phyloP scores from a whole-genome alignment of 2,888 invertebrate genomes.

The Dugesia japonica region DNA sequence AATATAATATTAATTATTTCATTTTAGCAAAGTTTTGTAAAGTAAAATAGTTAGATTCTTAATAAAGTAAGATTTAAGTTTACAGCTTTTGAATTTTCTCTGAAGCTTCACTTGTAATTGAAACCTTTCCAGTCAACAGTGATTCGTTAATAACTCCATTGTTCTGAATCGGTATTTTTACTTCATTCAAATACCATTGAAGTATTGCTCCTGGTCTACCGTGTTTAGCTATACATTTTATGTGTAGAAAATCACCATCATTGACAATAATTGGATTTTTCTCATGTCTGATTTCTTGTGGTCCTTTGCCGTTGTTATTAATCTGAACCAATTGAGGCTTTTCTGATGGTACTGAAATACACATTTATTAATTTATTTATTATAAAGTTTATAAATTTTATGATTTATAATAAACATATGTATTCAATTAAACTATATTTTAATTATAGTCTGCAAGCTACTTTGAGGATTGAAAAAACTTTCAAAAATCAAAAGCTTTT shows the following conservation, averaged over 20 bases:
- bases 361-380: too few relatives aligned
- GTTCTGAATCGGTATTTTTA: neutral
- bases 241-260: conserved; percentile 3
- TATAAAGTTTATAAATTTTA: too few relatives aligned
- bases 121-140: neutral
- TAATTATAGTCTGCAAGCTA: too few relatives aligned
- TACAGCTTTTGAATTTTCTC: neutral
- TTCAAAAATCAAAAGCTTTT: too few relatives aligned
- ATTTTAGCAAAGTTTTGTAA: too few relatives aligned
- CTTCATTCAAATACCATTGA: neutral
- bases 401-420: too few relatives aligned
- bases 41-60: neutral
- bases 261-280: neutral
- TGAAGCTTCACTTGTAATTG: neutral
- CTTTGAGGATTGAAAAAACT: too few relatives aligned
- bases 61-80: neutral
- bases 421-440: too few relatives aligned
- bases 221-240: neutral
- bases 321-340: neutral
- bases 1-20: too few relatives aligned
- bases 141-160: neutral
- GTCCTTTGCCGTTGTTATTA: neutral
- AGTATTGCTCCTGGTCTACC: neutral
- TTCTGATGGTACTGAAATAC: neutral
- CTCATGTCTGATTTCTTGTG: neutral